Percentiles rank a stretch among this genome's conserved stretches.
These are phyloP conservation scores for Pomatorhinus ruficollis DNA, from an alignment of 2,113 vertebrate genomes.

Conservation along the genomic window DNA sequence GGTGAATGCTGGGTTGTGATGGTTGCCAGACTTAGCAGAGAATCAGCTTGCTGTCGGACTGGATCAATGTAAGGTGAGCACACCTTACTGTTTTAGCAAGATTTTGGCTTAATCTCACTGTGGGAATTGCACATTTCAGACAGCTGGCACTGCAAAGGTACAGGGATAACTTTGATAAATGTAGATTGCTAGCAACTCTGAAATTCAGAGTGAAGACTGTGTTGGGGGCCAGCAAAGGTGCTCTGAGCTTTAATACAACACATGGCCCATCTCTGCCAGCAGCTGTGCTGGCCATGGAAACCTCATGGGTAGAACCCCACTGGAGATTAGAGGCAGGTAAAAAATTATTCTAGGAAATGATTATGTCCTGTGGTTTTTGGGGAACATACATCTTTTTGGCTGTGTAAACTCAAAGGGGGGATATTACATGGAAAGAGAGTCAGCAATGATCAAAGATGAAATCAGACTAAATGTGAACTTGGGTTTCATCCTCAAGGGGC, in stretches of 20 bases:
- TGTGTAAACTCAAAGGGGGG: background rate
- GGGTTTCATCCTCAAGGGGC: fast-evolving
- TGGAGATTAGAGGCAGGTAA: background rate
- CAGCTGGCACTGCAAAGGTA: background rate
- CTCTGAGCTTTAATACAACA: background rate
- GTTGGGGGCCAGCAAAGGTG: background rate
- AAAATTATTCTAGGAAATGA: background rate
- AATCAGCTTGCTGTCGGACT: background rate
- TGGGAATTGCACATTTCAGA: background rate
- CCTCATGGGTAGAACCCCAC: background rate
- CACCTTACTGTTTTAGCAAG: background rate
- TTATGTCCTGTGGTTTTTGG: background rate
- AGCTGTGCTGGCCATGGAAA: background rate
- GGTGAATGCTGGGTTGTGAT: background rate
- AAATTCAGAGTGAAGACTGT: background rate
- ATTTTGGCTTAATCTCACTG: background rate
- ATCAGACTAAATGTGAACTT: background rate
- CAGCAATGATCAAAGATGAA: background rate
- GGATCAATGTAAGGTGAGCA: background rate
- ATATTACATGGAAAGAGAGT: background rate
- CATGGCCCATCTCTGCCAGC: background rate
- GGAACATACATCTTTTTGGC: background rate
- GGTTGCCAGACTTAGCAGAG: background rate
- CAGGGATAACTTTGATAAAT: background rate
- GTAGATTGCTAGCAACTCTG: background rate